These are phyloP conservation scores for Gorilla gorilla DNA, from an alignment of 2,113 vertebrate species.

Conservation along the genomic window DNA sequence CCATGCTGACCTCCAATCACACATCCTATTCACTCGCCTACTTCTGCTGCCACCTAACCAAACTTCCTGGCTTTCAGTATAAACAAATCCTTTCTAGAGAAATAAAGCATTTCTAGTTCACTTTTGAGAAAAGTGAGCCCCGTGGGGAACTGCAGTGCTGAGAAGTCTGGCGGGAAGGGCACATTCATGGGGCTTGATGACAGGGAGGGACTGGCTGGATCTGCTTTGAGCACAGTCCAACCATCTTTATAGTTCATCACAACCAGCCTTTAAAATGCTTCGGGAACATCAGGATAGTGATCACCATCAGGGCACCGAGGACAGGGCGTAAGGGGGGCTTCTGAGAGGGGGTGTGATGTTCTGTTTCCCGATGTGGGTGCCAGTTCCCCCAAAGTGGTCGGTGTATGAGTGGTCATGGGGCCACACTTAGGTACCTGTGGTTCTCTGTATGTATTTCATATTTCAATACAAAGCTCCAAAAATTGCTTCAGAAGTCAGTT, in stretches of 20 bases:
- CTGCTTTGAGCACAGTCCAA: not conserved
- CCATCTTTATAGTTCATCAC: not conserved
- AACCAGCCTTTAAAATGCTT: not conserved
- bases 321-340: accelerated
- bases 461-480: not conserved
- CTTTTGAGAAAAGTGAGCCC: not conserved
- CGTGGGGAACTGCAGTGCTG: not conserved
- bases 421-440: not conserved
- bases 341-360: accelerated
- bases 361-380: not conserved
- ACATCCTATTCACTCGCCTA: not conserved
- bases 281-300: not conserved
- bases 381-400: accelerated
- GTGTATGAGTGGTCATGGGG: not conserved
- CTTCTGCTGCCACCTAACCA: not conserved
- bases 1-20: not conserved
- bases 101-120: not conserved
- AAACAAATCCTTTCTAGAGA: not conserved
- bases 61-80: not conserved
- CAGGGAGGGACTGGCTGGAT: not conserved
- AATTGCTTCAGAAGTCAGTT: not conserved
- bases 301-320: not conserved
- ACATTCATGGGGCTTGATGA: too few species aligned
- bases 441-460: not conserved
- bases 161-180: not conserved